These are phyloP conservation scores for Drosophila algonquin DNA, from an alignment of 2,888 invertebrate species.

Conservation along the genomic window DNA sequence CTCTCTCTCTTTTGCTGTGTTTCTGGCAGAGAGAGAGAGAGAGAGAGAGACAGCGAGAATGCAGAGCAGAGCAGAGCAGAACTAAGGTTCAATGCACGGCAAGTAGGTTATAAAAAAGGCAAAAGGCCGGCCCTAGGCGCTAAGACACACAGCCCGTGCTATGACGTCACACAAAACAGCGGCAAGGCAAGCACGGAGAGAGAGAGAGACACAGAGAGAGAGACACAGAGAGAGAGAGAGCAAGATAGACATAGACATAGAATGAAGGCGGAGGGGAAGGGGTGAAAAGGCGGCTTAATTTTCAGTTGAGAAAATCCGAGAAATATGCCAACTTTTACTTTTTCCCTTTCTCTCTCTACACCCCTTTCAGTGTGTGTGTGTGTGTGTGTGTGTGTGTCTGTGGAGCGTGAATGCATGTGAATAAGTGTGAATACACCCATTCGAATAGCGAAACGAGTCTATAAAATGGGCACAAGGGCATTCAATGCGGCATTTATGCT, in stretches of 20 bases:
- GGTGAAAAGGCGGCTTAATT: conserved; percentile 48
- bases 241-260: neutral
- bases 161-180: conserved; percentile 47
- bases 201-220: neutral
- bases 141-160: conserved; percentile 17
- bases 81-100: conserved; percentile 64
- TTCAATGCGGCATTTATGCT: conserved; percentile 58
- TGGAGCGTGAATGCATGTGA: neutral
- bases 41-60: neutral
- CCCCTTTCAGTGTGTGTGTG: conserved; percentile 13
- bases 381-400: conserved; percentile 8
- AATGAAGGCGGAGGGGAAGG: neutral
- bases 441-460: conserved; percentile 27
- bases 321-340: conserved; percentile 53
- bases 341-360: neutral
- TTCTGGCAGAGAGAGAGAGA: conserved; percentile 2
- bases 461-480: conserved; percentile 71
- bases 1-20: neutral
- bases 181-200: conserved; percentile 6
- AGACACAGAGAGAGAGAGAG: neutral
- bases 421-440: conserved; percentile 39
- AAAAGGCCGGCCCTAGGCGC: conserved; percentile 42
- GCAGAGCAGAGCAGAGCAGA: neutral
- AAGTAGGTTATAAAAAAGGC: conserved; percentile 65
- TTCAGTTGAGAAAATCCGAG: conserved; percentile 44